phyloP scores from a whole-genome alignment of 2,113 vertebrate species.

The Aramus guarauna region DNA sequence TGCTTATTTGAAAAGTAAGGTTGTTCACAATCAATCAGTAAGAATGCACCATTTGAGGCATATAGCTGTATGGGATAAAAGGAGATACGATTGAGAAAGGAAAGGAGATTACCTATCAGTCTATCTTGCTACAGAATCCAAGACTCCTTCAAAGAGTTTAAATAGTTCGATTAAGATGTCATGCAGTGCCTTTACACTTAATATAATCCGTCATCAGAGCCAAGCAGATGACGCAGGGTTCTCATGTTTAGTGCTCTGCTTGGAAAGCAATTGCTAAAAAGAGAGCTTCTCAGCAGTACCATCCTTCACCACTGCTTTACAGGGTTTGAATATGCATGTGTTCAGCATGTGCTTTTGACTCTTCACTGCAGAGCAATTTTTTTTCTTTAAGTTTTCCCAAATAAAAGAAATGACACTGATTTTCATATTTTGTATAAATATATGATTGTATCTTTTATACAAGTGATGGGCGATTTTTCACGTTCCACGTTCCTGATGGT shows the following conservation, averaged over 20 bases:
- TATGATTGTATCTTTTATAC: background rate
- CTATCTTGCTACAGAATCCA: background rate
- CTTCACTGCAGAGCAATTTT: background rate
- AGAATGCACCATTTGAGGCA: background rate
- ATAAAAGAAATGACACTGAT: background rate
- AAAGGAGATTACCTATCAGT: background rate
- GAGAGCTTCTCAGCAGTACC: background rate
- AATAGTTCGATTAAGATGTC: background rate
- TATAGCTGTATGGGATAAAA: background rate
- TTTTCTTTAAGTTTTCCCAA: background rate
- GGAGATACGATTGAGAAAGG: background rate
- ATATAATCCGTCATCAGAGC: background rate
- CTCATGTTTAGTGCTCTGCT: background rate
- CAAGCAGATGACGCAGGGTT: background rate
- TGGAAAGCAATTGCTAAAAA: background rate
- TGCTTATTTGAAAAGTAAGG: background rate
- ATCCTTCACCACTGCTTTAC: background rate
- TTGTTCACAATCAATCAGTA: background rate
- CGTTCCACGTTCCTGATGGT: background rate
- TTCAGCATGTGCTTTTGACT: background rate
- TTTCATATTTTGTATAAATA: background rate
- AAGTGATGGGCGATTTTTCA: background rate
- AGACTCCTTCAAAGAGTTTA: background rate
- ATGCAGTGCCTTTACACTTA: background rate
- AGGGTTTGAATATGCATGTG: background rate